Evolutionary conservation across 2,797 vertebrate species (phyloP), one percentile per base, ranked within the genome.

Genomic region (Rhabdophis nuchalis): DNA sequence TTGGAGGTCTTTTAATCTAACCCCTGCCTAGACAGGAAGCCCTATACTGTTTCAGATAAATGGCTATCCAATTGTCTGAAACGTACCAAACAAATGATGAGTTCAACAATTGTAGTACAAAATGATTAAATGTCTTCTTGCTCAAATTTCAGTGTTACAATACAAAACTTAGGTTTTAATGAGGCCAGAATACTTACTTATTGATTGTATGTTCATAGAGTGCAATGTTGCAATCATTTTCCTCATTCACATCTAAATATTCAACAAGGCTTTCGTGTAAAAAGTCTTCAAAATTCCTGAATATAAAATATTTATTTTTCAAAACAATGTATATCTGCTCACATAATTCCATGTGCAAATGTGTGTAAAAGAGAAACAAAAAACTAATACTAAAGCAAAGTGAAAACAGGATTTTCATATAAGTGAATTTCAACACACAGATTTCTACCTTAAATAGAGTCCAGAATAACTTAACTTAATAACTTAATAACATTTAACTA

Each of bases 191-290:
- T 60, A 98, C 99, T 98, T 96, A 99, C 99, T 98, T 99, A 95
- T 93, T 97, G 92, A 99, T 99, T 97, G 98, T 98, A 94, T 98
- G 98, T 94, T 99, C 99, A 95, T 99, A 99, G 0, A 99, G 97
- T 18, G 99, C 98, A 36, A 99, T 98, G 94, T 98, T 98, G 97
- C 99, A 99, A 91, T 99, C 99, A 87, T 99, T 99, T 97, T 99
- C 99, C 96, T 99, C 99, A 86, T 99, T 99, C 87, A 99, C 99
- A 94, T 99, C 99, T 94, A 99, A 97, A 97, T 99, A 99, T 93
- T 99, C 99, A 32, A 99, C 99, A 1, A 99, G 97, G 92, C 99
- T 98, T 95, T 99, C 99, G 0, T 99, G 99, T 77, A 99, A 97
- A 95, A 99, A 99, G 96, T 99, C 99, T 97, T 99, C 99, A 98